phyloP scores from a whole-genome alignment of 2,888 invertebrate genomes.

The Volucella zonaria region DNA sequence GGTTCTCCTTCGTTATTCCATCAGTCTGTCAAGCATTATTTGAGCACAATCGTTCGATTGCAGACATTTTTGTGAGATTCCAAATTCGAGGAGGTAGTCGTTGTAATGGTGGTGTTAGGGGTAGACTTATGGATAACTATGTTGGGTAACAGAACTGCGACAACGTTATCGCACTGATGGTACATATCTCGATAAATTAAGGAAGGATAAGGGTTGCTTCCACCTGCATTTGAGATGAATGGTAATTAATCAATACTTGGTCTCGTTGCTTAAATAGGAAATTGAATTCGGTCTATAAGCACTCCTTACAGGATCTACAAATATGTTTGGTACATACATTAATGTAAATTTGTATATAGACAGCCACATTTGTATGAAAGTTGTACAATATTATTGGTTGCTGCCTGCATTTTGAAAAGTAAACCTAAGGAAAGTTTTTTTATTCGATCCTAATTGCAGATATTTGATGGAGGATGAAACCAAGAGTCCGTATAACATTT shows the following conservation, averaged over 20 bases:
- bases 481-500: too few species aligned
- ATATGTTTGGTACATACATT: too few species aligned
- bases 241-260: conserved; percentile 43
- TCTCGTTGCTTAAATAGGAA: conserved; percentile 19
- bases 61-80: conserved; percentile 42
- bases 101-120: too few species aligned
- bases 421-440: too few species aligned
- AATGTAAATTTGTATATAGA: too few species aligned
- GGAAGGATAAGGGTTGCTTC: conserved; percentile 35
- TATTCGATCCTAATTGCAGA: too few species aligned
- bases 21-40: conserved; percentile 49
- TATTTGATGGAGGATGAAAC: too few species aligned
- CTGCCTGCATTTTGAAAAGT: too few species aligned
- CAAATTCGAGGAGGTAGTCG: not conserved
- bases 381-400: too few species aligned
- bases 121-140: not conserved
- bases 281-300: conserved; percentile 2
- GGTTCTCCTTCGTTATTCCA: conserved; percentile 18
- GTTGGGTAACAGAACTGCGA: conserved; percentile 14
- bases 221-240: conserved; percentile 60
- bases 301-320: conserved; percentile 18
- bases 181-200: conserved; percentile 39
- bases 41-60: conserved; percentile 44
- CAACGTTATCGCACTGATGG: conserved; percentile 36
- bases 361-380: too few species aligned